A percentile compares a stretch with the other conserved stretches of the same genome.
Evolutionary conservation across 2,797 vertebrate species (phyloP).

Genomic region (Parambassis ranga): DNA sequence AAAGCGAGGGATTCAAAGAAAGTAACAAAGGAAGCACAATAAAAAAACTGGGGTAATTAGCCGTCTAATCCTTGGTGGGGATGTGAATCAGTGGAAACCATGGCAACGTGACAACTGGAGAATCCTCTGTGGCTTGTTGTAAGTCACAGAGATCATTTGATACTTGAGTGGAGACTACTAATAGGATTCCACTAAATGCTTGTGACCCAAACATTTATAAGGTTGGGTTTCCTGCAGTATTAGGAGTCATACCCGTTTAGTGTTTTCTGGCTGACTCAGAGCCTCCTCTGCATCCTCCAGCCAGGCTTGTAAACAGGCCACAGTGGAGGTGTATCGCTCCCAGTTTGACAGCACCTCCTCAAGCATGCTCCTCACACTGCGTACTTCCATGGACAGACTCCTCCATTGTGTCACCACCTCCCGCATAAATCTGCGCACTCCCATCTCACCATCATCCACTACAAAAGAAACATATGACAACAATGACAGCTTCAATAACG

Average conservation of each 20-base stretch:
- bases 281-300: constrained; percentile 91
- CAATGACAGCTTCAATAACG: background rate
- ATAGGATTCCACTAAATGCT: constrained; percentile 51
- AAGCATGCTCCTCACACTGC: constrained; percentile 93
- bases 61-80: constrained; percentile 68
- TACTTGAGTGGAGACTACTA: constrained; percentile 55
- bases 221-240: background rate
- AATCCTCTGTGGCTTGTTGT: constrained; percentile 61
- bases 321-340: constrained; percentile 87
- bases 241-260: constrained; percentile 82
- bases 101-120: constrained; percentile 61
- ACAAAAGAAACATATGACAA: background rate
- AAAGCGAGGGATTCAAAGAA: constrained; percentile 55
- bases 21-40: constrained; percentile 61
- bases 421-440: constrained; percentile 87
- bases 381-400: constrained; percentile 91
- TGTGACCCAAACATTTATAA: constrained; percentile 34
- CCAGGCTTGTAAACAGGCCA: constrained; percentile 90
- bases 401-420: constrained; percentile 93
- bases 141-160: constrained; percentile 67
- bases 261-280: constrained; percentile 86
- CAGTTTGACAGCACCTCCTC: constrained; percentile 94
- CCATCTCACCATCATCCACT: constrained; percentile 89
- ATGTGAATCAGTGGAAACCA: constrained; percentile 69
- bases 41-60: constrained; percentile 76